Conservation (phyloP, 2,888 invertebrate species). For the Nemapogon koenigi region DNA sequence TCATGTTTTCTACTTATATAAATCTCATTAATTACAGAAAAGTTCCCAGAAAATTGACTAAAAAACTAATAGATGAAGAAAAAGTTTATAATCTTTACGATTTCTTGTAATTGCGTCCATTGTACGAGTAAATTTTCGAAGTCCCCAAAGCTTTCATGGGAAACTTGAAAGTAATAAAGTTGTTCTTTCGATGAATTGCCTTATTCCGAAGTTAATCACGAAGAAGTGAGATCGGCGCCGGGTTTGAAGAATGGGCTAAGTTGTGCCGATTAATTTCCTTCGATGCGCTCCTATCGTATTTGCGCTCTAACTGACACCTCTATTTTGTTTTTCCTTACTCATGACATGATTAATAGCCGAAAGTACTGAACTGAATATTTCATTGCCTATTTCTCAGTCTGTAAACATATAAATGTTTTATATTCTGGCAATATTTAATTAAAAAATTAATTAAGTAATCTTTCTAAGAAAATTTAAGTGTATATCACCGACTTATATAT, state of each 20-base stretch:
- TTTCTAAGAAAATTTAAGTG: too few species aligned
- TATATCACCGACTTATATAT: too few species aligned
- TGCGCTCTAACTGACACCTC: conserved; percentile 14
- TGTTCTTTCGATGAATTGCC: conserved; percentile 46
- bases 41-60: too few species aligned
- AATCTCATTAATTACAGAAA: too few species aligned
- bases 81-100: conserved; percentile 22
- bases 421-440: too few species aligned
- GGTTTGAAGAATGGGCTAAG: conserved; percentile 30
- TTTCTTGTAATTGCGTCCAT: conserved; percentile 43
- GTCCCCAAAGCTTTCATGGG: conserved; percentile 33
- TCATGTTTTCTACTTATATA: too few species aligned
- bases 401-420: too few species aligned
- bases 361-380: not conserved
- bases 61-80: not conserved
- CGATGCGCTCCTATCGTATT: conserved; percentile 19
- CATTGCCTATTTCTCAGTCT: too few species aligned
- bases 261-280: conserved; percentile 29
- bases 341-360: conserved; percentile 13
- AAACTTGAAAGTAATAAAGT: conserved; percentile 49
- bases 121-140: conserved; percentile 33
- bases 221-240: conserved; percentile 22
- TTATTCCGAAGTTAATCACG: conserved; percentile 46
- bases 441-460: too few species aligned
- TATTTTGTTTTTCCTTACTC: conserved; percentile 11